Evolutionary conservation across 2,888 invertebrate genomes (phyloP), one percentile per base, ranked within the genome.

Genomic region (Ormyrus labotus): DNA sequence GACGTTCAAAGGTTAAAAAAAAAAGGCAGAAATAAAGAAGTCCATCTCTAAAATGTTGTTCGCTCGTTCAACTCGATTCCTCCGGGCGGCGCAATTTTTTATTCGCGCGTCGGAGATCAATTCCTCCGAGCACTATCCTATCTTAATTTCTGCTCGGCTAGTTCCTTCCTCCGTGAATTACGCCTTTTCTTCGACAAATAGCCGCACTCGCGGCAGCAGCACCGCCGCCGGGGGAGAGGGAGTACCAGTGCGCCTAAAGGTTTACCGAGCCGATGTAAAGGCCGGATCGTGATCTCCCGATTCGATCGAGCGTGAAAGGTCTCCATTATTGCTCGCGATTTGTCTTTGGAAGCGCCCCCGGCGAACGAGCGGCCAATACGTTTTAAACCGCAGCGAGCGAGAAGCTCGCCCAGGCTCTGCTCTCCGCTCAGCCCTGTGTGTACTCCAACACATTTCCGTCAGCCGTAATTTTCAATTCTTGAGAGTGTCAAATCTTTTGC

Each of bases 301-400:
- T 53, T 78, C 83, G 74, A 81, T 82, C 82, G 80, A 83, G 81
- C 82, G 80, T 82, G 81, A 83, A 81, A 82, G 80, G 80, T 78
- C 78, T 80, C 82, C 75, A 80, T 82, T 83, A 82, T 82, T 82
- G 70, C 80, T 82, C 73, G 80, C 71, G 78, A 83, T 83, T 82
- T 83, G 81, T 83, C 83, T 78, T 76, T 74, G 68, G 74, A 75
- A 78, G 69, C 69, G 51, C 51, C 45, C 58, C 10, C 9, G 34
- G 64, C 67, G 58, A 73, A 58, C 72, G 76, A 72, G 69, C 65
- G 53, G 55, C 79, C 77, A 74, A 80, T 80, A 78, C 75, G 72
- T 80, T 78, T 78, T 63, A 60, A 61, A 48, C 13, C 13, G 58
- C 53, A n/a, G 51, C 71, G 60, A 53, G 34, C 61, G 45, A 34